Conservation (phyloP, 35 echinoderm and acorn worm species). For the Eucidaris tribuloides region DNA sequence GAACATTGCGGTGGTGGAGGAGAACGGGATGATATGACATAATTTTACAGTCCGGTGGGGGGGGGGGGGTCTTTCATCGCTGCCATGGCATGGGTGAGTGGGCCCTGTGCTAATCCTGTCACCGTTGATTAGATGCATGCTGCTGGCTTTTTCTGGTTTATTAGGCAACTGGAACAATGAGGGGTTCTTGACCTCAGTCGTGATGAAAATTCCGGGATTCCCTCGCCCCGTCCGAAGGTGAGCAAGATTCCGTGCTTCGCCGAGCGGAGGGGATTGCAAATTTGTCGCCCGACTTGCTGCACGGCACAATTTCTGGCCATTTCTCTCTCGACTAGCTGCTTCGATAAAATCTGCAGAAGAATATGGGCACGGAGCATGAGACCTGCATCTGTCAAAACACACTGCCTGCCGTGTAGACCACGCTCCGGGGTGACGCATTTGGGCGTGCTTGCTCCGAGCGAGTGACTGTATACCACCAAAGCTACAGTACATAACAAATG, state of each 20-base stretch:
- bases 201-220: background rate
- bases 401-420: too few species aligned
- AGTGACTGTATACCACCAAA: too few species aligned
- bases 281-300: slow-evolving; percentile 22
- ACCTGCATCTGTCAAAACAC: background rate
- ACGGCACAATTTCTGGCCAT: background rate
- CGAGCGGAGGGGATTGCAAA: slow-evolving; percentile 18
- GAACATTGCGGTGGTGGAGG: too few species aligned
- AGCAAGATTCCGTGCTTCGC: slow-evolving; percentile 21
- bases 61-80: too few species aligned
- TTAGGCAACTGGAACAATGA: slow-evolving; percentile 3
- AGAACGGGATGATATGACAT: too few species aligned
- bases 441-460: too few species aligned
- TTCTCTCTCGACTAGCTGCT: background rate
- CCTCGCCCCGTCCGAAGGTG: slow-evolving; percentile 21
- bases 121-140: slow-evolving; percentile 7
- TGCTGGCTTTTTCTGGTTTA: slow-evolving; percentile 16
- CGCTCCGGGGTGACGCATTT: background rate
- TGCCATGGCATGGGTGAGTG: background rate
- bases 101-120: slow-evolving; percentile 25
- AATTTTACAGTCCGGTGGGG: too few species aligned
- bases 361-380: background rate
- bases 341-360: background rate
- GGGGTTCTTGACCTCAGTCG: slow-evolving; percentile 38
- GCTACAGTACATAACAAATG: too few species aligned